These are phyloP conservation scores for Nudaria mundana DNA, from an alignment of 2,888 invertebrate species.

Conservation along the genomic window DNA sequence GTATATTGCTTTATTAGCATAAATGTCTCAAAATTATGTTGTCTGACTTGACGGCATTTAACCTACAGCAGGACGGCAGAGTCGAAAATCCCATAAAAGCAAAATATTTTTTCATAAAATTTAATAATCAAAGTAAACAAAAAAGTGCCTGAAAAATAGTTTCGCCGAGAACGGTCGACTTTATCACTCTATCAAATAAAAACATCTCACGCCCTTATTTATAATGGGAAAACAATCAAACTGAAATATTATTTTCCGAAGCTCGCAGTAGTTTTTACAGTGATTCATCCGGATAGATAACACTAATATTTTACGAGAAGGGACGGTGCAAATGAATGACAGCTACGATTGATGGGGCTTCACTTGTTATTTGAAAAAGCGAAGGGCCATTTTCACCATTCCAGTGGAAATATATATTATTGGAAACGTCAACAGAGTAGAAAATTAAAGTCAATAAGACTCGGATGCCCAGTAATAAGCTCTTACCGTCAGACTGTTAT, in stretches of 20 bases:
- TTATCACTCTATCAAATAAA: conserved; percentile 55
- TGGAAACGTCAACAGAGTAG: conserved; percentile 76
- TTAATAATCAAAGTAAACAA: not conserved
- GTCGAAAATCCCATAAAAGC: too few species aligned
- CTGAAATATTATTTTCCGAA: conserved; percentile 69
- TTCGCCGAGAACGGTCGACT: conserved; percentile 39
- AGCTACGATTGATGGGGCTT: conserved; percentile 68
- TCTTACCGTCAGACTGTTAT: conserved; percentile 54
- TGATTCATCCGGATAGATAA: conserved; percentile 69
- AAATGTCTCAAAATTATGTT: too few species aligned
- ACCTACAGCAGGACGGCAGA: too few species aligned
- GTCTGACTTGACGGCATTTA: too few species aligned
- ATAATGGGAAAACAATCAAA: conserved; percentile 76
- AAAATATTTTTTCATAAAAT: too few species aligned
- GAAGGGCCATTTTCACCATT: conserved; percentile 70
- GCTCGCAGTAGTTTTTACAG: conserved; percentile 67
- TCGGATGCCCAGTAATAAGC: conserved; percentile 61
- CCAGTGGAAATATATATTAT: conserved; percentile 71
- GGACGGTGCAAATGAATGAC: conserved; percentile 74
- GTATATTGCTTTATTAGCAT: too few species aligned
- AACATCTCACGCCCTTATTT: conserved; percentile 67
- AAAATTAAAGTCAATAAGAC: conserved; percentile 79
- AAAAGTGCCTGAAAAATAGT: conserved; percentile 7
- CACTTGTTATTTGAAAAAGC: conserved; percentile 80
- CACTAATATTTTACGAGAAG: conserved; percentile 70